phyloP scores from a whole-genome alignment of 1,140 invertebrate genomes.

The Drosophila lacertosa region DNA sequence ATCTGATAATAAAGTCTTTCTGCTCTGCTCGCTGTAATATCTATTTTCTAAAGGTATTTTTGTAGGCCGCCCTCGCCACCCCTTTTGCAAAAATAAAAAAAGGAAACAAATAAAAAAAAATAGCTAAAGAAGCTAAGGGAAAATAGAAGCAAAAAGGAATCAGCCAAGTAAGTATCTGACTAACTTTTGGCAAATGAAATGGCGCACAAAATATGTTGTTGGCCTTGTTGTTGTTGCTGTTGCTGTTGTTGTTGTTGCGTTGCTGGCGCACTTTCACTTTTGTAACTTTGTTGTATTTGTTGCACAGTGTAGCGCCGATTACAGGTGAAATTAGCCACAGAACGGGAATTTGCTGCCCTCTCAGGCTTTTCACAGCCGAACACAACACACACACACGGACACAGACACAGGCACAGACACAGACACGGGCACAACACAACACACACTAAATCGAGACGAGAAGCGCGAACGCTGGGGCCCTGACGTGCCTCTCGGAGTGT shows the following conservation, averaged over 20 bases:
- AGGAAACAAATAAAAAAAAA: neutral
- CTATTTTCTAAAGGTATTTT: neutral
- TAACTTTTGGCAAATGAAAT: constrained; percentile 69
- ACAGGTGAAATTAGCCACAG: constrained; percentile 68
- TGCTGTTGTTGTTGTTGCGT: constrained; percentile 26
- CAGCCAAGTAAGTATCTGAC: constrained; percentile 50
- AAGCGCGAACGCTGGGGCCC: constrained; percentile 74
- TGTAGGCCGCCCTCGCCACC: constrained; percentile 55
- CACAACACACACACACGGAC: constrained; percentile 42
- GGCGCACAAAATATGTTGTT: constrained; percentile 32
- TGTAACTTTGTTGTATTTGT: constrained; percentile 24
- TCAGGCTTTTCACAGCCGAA: constrained; percentile 37
- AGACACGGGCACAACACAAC: constrained; percentile 40
- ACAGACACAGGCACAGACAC: constrained; percentile 24
- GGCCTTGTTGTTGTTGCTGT: constrained; percentile 30
- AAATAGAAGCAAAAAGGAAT: constrained; percentile 31
- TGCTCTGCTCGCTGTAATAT: too few species aligned
- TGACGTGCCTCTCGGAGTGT: constrained; percentile 82
- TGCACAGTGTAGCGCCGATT: constrained; percentile 56
- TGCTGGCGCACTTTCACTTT: constrained; percentile 45
- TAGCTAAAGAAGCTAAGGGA: neutral
- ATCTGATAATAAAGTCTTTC: too few species aligned
- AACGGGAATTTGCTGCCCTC: constrained; percentile 56
- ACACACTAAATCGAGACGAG: constrained; percentile 69
- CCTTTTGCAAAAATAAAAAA: constrained; percentile 31